These are phyloP conservation scores for Candoia aspera DNA, from an alignment of 2,113 vertebrate species.

Conservation along the genomic window DNA sequence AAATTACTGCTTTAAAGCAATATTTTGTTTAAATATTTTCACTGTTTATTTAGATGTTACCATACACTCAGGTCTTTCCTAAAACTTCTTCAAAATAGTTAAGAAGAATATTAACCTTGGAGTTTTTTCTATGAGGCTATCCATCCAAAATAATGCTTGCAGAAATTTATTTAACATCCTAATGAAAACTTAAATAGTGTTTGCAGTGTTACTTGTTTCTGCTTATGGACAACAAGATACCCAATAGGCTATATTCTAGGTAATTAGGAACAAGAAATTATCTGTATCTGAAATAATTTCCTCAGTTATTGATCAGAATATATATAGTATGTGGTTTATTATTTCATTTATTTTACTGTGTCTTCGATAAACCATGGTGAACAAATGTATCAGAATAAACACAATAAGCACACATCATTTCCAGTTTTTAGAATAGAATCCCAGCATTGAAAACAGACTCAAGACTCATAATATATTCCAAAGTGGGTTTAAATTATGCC, in stretches of 20 bases:
- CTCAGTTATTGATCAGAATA: not conserved
- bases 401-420: not conserved
- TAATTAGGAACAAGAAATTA: not conserved
- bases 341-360: not conserved
- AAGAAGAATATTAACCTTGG: not conserved
- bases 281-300: conserved; percentile 5
- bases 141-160: not conserved
- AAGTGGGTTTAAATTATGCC: not conserved
- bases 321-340: not conserved
- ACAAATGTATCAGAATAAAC: not conserved
- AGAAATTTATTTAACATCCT: not conserved
- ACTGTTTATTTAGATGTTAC: not conserved
- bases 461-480: not conserved
- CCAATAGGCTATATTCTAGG: not conserved
- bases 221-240: not conserved
- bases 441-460: not conserved
- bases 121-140: not conserved
- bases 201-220: not conserved
- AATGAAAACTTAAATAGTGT: not conserved
- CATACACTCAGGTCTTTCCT: not conserved
- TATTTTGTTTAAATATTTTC: conserved; percentile 18
- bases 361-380: not conserved
- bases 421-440: not conserved
- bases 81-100: not conserved
- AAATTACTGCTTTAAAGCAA: conserved; percentile 46